Evolutionary conservation across 2,113 vertebrate species (phyloP).

Genomic region (Toxotes chatareus): DNA sequence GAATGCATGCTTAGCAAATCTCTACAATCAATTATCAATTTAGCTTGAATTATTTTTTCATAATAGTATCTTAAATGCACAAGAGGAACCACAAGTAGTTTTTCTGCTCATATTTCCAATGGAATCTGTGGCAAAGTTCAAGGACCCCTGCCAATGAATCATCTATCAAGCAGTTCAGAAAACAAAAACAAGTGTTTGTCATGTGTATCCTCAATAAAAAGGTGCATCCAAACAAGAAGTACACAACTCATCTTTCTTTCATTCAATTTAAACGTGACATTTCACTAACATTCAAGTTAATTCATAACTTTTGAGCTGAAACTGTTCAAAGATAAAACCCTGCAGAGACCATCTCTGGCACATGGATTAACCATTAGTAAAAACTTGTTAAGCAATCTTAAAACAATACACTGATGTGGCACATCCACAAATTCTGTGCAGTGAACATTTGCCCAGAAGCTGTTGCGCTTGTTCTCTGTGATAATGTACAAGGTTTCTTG

Average conservation of each 20-base stretch:
- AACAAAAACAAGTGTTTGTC: not conserved
- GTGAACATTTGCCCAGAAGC: not conserved
- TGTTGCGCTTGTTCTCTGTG: not conserved
- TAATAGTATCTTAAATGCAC: not conserved
- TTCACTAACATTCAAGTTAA: constrained; percentile 4
- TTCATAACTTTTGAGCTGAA: not conserved
- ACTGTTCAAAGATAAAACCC: not conserved
- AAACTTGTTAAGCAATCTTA: not conserved
- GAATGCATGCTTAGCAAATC: not conserved
- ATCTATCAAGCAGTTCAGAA: not conserved
- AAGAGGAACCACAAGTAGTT: too few species aligned
- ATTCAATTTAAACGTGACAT: not conserved
- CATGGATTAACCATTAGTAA: constrained; percentile 47
- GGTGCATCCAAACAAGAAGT: not conserved
- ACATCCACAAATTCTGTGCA: not conserved
- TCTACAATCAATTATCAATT: not conserved
- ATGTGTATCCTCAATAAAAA: not conserved
- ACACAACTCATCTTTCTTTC: not conserved
- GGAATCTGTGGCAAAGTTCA: constrained; percentile 17
- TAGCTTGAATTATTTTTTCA: not conserved
- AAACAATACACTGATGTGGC: not conserved
- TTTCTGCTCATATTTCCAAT: not conserved
- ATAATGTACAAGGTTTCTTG: not conserved
- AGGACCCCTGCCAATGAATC: not conserved
- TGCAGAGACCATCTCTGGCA: not conserved